Percentiles rank a stretch among this genome's conserved stretches.
Evolutionary conservation across 2,888 invertebrate species (phyloP).

Genomic region (Ptycholaimellus sp.): DNA sequence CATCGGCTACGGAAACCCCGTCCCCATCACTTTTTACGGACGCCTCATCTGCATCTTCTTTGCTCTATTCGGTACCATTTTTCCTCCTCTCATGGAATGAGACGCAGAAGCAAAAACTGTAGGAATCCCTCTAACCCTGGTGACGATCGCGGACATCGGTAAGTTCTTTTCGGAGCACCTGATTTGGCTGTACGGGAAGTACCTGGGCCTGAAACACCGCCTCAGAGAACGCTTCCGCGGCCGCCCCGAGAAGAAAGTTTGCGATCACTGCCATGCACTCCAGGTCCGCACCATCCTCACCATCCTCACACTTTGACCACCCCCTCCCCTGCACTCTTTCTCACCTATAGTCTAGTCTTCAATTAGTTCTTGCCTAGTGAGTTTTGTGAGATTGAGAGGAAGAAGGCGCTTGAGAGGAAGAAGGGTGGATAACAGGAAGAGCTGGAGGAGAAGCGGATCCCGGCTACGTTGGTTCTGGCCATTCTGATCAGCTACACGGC

Average conservation of each 20-base stretch:
- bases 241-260: conserved; percentile 14
- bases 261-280: conserved; percentile 22
- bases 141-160: conserved; percentile 24
- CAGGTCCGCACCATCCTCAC: too few relatives aligned
- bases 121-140: conserved; percentile 24
- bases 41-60: conserved; percentile 20
- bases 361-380: too few relatives aligned
- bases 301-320: too few relatives aligned
- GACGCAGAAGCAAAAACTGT: too few relatives aligned
- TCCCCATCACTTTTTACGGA: conserved; percentile 20
- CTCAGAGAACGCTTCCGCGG: conserved; percentile 3
- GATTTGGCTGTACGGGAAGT: conserved; percentile 23
- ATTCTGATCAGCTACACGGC: conserved; percentile 24
- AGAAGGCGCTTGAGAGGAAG: too few relatives aligned
- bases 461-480: conserved; percentile 21
- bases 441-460: conserved; percentile 12
- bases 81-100: too few relatives aligned
- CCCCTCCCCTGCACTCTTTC: too few relatives aligned
- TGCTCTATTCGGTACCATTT: conserved; percentile 24
- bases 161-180: conserved; percentile 24
- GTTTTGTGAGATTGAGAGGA: too few relatives aligned
- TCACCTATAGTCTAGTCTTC: too few relatives aligned
- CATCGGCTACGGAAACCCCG: conserved; percentile 23
- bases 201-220: conserved; percentile 16
- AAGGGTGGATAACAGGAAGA: too few relatives aligned